phyloP scores from a whole-genome alignment of 1,140 invertebrate species.

The Camponotus floridanus region DNA sequence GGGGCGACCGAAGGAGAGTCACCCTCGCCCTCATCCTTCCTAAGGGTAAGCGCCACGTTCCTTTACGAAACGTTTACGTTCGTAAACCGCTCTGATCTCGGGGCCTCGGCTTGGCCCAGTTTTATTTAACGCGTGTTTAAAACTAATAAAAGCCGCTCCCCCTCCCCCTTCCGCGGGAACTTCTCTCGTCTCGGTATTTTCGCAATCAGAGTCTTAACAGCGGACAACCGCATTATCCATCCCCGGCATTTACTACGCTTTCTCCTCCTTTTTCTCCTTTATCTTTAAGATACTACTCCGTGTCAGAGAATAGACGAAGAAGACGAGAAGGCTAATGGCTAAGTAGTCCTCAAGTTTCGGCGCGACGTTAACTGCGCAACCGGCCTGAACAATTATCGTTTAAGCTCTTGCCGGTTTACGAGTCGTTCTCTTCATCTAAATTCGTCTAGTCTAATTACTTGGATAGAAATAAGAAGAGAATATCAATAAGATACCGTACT shows the following conservation, averaged over 20 bases:
- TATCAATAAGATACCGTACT: neutral
- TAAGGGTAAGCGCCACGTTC: neutral
- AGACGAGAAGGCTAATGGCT: constrained; percentile 64
- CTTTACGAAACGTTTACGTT: constrained; percentile 70
- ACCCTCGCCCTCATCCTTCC: constrained; percentile 27
- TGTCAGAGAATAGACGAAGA: constrained; percentile 19
- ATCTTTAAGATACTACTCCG: neutral
- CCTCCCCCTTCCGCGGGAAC: neutral
- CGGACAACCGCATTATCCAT: constrained; percentile 68
- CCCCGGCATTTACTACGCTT: neutral
- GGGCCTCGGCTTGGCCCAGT: constrained; percentile 75
- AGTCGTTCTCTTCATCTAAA: constrained; percentile 37
- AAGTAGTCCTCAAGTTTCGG: constrained; percentile 57
- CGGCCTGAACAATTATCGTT: constrained; percentile 74
- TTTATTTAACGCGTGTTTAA: constrained; percentile 86
- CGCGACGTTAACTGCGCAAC: constrained; percentile 61
- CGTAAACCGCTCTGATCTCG: constrained; percentile 74
- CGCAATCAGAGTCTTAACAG: constrained; percentile 71
- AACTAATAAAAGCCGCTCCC: constrained; percentile 82
- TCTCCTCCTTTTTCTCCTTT: neutral
- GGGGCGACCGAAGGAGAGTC: constrained; percentile 37
- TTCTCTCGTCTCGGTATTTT: constrained; percentile 62
- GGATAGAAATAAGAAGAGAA: constrained; percentile 14
- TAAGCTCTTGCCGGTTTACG: constrained; percentile 60
- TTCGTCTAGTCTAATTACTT: constrained; percentile 28